phyloP scores from a whole-genome alignment of 2,888 invertebrate genomes.

The Parnassius apollo region DNA sequence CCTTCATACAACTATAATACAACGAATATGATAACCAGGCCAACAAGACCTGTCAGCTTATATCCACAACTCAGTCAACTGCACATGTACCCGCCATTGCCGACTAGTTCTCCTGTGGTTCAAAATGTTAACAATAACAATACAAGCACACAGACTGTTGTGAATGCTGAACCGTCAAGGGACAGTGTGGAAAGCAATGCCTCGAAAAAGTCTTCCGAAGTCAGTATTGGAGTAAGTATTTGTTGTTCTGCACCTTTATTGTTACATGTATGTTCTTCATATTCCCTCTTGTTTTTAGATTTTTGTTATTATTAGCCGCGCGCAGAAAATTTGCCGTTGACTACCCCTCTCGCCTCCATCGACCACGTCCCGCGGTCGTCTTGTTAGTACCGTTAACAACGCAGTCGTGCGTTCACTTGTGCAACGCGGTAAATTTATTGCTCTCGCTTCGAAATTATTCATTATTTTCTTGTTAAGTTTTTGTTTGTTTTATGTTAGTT shows the following conservation, averaged over 20 bases:
- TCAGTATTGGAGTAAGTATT: slow-evolving; percentile 52
- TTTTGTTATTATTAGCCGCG: too few relatives aligned
- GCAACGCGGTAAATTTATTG: too few relatives aligned
- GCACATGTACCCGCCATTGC: slow-evolving; percentile 53
- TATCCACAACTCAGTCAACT: slow-evolving; percentile 61
- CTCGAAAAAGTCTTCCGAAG: slow-evolving; percentile 61
- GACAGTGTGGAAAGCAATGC: slow-evolving; percentile 52
- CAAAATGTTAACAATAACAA: slow-evolving; percentile 41
- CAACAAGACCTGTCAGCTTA: slow-evolving; percentile 51
- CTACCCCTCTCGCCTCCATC: too few relatives aligned
- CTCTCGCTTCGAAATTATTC: too few relatives aligned
- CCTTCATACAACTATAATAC: slow-evolving; percentile 63
- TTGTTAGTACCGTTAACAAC: too few relatives aligned
- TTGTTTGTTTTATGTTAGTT: too few relatives aligned
- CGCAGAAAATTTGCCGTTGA: too few relatives aligned
- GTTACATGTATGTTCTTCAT: too few relatives aligned
- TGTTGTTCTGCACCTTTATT: background rate
- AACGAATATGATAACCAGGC: slow-evolving; percentile 68
- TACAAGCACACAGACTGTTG: slow-evolving; percentile 36
- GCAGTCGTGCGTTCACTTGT: too few relatives aligned
- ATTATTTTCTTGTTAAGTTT: too few relatives aligned
- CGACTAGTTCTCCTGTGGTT: slow-evolving; percentile 30
- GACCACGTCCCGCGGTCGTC: too few relatives aligned
- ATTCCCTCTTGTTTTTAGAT: too few relatives aligned
- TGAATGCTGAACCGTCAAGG: slow-evolving; percentile 49